These are phyloP conservation scores for Sebastolobus altivelis DNA, from an alignment of 2,797 vertebrate species.

Conservation along the genomic window DNA sequence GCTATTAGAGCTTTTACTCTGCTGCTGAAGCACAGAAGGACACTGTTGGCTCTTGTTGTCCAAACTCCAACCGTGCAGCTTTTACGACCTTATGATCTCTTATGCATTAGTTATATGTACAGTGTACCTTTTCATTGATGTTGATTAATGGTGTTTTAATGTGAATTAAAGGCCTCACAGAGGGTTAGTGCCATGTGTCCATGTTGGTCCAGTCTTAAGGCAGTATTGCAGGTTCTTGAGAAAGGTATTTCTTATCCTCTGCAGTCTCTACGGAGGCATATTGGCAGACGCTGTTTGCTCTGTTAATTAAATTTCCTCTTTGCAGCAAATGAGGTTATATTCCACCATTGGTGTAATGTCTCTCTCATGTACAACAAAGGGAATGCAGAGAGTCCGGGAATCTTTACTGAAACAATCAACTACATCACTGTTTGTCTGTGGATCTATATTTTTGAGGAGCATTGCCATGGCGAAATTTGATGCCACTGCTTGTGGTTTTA, in stretches of 20 bases:
- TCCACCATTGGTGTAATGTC: slow-evolving; percentile 87
- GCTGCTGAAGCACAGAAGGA: slow-evolving; percentile 56
- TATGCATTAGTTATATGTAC: slow-evolving; percentile 50
- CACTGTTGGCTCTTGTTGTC: slow-evolving; percentile 53
- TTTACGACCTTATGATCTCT: slow-evolving; percentile 45
- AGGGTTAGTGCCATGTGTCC: slow-evolving; percentile 58
- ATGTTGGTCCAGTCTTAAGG: slow-evolving; percentile 77
- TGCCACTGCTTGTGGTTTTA: slow-evolving; percentile 83
- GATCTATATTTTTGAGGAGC: slow-evolving; percentile 85
- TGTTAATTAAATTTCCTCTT: slow-evolving; percentile 90
- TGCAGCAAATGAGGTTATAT: slow-evolving; percentile 88
- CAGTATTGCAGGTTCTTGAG: slow-evolving; percentile 79
- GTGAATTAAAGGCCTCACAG: slow-evolving; percentile 48
- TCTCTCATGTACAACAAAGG: slow-evolving; percentile 89
- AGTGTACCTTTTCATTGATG: slow-evolving; percentile 62
- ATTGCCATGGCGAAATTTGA: slow-evolving; percentile 81
- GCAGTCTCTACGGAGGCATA: slow-evolving; percentile 84
- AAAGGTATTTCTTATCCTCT: slow-evolving; percentile 81
- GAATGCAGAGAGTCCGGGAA: slow-evolving; percentile 80
- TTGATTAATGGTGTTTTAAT: slow-evolving; percentile 59
- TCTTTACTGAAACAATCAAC: slow-evolving; percentile 87
- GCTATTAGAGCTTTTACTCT: slow-evolving; percentile 47
- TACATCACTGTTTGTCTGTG: slow-evolving; percentile 84
- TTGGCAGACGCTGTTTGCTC: slow-evolving; percentile 88
- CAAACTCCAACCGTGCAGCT: slow-evolving; percentile 63